Percentiles rank a stretch among this genome's conserved stretches.
phyloP scores from a whole-genome alignment of 1,140 invertebrate species.

The Drosophila novamexicana region DNA sequence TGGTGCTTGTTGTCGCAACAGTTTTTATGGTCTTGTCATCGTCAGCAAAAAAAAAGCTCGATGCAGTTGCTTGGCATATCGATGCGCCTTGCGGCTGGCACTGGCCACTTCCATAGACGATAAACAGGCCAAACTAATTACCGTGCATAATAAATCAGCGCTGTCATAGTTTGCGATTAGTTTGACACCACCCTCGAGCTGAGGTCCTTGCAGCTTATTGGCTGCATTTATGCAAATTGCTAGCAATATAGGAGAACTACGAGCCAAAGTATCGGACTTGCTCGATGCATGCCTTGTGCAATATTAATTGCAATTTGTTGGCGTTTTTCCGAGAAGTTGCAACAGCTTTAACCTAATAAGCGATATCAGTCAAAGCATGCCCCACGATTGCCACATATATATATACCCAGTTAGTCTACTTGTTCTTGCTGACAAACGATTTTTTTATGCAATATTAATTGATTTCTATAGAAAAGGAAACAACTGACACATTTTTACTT shows the following conservation, averaged over 20 bases:
- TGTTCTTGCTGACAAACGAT: conserved; percentile 28
- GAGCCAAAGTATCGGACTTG: conserved; percentile 18
- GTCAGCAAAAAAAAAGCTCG: conserved; percentile 52
- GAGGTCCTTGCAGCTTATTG: conserved; percentile 34
- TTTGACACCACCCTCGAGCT: conserved; percentile 53
- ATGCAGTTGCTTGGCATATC: conserved; percentile 55
- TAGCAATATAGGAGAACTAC: conserved; percentile 30
- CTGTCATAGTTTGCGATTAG: conserved; percentile 79
- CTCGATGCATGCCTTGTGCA: conserved; percentile 45
- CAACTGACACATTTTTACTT: conserved; percentile 64
- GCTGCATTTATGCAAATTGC: conserved; percentile 76
- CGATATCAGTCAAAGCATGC: conserved; percentile 11
- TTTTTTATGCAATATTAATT: conserved; percentile 80
- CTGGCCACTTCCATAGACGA: conserved; percentile 27
- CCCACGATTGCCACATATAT: not conserved
- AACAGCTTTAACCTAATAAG: conserved; percentile 57
- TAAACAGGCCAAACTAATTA: conserved; percentile 80
- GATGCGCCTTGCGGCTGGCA: conserved; percentile 50
- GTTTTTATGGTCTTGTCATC: conserved; percentile 36
- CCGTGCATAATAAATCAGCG: conserved; percentile 76
- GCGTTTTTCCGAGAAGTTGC: conserved; percentile 62
- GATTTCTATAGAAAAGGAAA: conserved; percentile 69
- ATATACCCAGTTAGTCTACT: not conserved
- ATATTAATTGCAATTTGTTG: conserved; percentile 80
- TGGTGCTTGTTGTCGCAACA: conserved; percentile 3